Conservation (phyloP, 2,113 vertebrate species). For the Arizona elegans region DNA sequence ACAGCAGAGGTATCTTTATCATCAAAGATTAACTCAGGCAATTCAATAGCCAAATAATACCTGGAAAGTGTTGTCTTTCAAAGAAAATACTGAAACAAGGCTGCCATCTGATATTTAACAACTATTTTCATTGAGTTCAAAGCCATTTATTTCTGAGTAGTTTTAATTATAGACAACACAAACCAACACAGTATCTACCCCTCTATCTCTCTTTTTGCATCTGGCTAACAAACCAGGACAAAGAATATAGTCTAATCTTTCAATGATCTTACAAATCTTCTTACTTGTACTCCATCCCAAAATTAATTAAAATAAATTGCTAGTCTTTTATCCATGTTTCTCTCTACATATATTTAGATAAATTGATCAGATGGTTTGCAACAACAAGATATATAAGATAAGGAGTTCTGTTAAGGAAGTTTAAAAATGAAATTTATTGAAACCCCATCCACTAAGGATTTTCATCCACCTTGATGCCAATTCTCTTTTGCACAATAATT, state of each 20-base stretch:
- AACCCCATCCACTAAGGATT: neutral
- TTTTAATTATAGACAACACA: neutral
- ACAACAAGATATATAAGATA: neutral
- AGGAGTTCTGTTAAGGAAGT: neutral
- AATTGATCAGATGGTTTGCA: neutral
- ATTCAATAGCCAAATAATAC: neutral
- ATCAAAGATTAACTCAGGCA: neutral
- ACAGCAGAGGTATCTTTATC: neutral
- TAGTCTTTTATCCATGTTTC: neutral
- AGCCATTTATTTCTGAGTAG: neutral
- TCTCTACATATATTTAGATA: neutral
- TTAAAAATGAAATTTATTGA: neutral
- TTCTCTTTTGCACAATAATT: neutral
- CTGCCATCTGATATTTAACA: neutral
- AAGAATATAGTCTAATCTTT: neutral
- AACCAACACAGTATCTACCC: neutral
- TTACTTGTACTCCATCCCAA: neutral
- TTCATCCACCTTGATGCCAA: neutral
- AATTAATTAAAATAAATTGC: neutral
- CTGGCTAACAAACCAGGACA: neutral
- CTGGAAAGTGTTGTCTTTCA: neutral
- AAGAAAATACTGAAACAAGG: neutral
- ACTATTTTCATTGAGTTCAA: neutral
- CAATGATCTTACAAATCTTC: neutral
- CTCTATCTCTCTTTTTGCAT: neutral